A percentile compares a stretch with the other conserved stretches of the same genome.
Conservation (phyloP, 2,113 vertebrate species). For the Microtus richardsoni region DNA sequence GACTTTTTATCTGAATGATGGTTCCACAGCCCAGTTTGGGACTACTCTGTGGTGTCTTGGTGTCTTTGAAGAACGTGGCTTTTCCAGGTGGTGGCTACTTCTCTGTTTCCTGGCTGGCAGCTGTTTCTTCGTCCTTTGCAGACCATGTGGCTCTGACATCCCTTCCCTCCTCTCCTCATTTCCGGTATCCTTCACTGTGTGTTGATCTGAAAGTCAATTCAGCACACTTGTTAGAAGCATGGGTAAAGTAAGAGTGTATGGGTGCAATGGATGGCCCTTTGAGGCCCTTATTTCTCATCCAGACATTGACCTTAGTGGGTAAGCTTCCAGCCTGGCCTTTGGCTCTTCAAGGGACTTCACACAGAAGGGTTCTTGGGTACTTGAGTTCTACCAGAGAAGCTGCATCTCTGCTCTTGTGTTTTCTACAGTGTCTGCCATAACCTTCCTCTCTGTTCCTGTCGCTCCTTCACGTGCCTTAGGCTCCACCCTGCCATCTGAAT, state of each 20-base stretch:
- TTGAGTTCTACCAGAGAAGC: neutral
- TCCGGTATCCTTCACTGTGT: neutral
- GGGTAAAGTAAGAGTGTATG: neutral
- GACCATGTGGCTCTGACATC: neutral
- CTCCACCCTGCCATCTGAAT: neutral
- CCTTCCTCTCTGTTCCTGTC: neutral
- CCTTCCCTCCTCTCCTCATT: neutral
- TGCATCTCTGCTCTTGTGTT: neutral
- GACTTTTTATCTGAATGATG: neutral
- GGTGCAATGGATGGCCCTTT: neutral
- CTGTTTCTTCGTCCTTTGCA: neutral
- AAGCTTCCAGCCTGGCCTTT: neutral
- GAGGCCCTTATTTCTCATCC: no score
- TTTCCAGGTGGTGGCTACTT: neutral
- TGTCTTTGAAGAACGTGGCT: neutral
- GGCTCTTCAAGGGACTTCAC: neutral
- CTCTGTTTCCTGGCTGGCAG: neutral
- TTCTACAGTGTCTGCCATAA: neutral
- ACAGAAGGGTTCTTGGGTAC: rapidly evolving
- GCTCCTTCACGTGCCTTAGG: rapidly evolving
- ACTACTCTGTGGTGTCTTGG: rapidly evolving
- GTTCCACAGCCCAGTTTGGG: neutral
- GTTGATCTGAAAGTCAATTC: neutral
- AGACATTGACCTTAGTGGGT: neutral
- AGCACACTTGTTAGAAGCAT: neutral